Base-by-base conservation (phyloP, 2,113 vertebrate species). In the Delphinus delphis region DNA sequence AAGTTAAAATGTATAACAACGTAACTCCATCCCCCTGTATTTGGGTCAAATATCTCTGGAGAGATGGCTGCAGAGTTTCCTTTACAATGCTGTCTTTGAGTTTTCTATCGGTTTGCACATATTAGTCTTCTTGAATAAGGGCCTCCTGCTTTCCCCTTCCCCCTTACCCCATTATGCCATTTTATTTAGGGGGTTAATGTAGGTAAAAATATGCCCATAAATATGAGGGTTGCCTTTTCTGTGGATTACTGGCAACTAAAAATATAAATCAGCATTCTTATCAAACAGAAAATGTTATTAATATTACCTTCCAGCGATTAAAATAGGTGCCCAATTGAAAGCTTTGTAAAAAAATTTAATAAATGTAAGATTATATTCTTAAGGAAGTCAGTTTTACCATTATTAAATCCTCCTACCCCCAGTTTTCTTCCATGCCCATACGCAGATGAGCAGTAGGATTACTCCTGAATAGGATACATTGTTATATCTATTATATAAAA, bases 241-340 rank as follows among this genome's bases (percentile, higher is more conserved):
- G 5, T 91, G 63, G 38, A 47, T 83, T 95, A 83, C 33, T 95
- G 63, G 60, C 38, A 83, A 76, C 89, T 96, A 88, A 96, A 97
- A 96, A 28, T 90, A 50, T 36, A 88, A 81, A 36, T 87, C 11
- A 85, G 5, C 44, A 70, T 97, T 96, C 53, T 76, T 90, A 71
- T 26, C 60, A 94, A 60, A 93, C 41, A 89, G n/a, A 67, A 91
- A 86, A 67, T 88, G 17, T 92, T 93, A 58, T 12, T 95, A 89
- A 89, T 82, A 67, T 13, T 82, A 96, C 33, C 60, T 47, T 87
- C 91, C 6, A 93, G 4, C 13, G n/a, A 92, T 95, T 96, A 89
- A 93, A 95, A 77, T 88, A 96, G 76, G 96, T 96, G 44, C 12
- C 74, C 53, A 92, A 8, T 65, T 97, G 79, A 97, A 96, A 95